Conservation (phyloP, 2,113 vertebrate genomes). For the Brevimyrus niger region DNA sequence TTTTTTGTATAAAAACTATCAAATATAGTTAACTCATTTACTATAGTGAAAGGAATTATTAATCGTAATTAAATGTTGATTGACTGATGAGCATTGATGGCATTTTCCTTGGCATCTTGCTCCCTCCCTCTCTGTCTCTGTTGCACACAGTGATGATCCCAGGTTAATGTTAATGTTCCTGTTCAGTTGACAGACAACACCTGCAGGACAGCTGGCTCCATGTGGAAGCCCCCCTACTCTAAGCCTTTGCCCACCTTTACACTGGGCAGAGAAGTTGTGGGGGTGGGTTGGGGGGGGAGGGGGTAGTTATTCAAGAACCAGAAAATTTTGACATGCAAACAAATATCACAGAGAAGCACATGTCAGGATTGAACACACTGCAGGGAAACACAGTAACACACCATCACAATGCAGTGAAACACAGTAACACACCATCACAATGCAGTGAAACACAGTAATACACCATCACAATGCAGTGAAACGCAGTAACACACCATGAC, state of each 20-base stretch:
- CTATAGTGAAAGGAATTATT: neutral
- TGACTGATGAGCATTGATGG: neutral
- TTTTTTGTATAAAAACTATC: neutral
- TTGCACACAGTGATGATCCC: neutral
- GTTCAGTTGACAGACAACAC: neutral
- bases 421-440: too few relatives aligned
- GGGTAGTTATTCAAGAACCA: neutral
- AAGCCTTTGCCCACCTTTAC: neutral
- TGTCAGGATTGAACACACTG: neutral
- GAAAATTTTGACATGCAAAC: neutral
- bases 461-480: too few relatives aligned
- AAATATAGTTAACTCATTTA: neutral
- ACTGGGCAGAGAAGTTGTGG: neutral
- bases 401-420: neutral
- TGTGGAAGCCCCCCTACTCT: neutral
- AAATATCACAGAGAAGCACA: neutral
- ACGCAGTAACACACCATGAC: too few relatives aligned
- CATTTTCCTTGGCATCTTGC: neutral
- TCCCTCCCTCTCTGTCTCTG: neutral
- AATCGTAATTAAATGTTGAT: neutral
- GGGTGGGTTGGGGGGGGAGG: too few relatives aligned
- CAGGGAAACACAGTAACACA: neutral
- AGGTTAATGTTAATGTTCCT: neutral
- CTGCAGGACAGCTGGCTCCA: conserved; percentile 32
- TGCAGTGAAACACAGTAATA: too few relatives aligned